These are phyloP conservation scores for Cosmia trapezina DNA, from an alignment of 2,888 invertebrate species.

Conservation along the genomic window DNA sequence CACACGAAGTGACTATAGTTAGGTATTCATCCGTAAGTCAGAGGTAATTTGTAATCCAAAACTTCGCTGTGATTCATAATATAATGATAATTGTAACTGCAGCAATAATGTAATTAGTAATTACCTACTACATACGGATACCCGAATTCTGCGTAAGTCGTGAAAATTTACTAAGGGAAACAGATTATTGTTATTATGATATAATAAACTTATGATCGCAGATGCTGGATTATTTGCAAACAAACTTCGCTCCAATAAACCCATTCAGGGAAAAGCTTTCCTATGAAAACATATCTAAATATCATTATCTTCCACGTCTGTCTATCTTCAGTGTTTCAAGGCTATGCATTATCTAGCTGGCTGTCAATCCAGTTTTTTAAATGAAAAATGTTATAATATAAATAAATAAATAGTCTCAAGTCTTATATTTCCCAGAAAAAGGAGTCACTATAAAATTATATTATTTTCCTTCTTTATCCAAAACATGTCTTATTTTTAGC, in stretches of 20 bases:
- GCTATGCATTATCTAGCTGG: neutral
- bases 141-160: neutral
- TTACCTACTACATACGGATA: neutral
- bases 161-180: neutral
- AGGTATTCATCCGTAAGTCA: neutral
- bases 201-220: neutral
- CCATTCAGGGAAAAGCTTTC: too few species aligned
- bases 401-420: too few species aligned
- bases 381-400: too few species aligned
- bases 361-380: too few species aligned
- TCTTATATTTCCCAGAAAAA: neutral
- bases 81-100: neutral
- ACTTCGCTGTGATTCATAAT: constrained; percentile 3
- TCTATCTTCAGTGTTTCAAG: neutral
- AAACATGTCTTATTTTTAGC: constrained; percentile 10
- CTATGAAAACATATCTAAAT: too few species aligned
- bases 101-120: constrained; percentile 1
- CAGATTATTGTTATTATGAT: neutral
- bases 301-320: neutral
- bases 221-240: neutral
- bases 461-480: neutral
- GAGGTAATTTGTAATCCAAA: neutral
- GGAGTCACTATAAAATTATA: neutral
- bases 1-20: too few species aligned
- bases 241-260: too few species aligned